These are phyloP conservation scores for Corythornis leucogaster DNA, from an alignment of 2,797 vertebrate genomes.

Conservation along the genomic window DNA sequence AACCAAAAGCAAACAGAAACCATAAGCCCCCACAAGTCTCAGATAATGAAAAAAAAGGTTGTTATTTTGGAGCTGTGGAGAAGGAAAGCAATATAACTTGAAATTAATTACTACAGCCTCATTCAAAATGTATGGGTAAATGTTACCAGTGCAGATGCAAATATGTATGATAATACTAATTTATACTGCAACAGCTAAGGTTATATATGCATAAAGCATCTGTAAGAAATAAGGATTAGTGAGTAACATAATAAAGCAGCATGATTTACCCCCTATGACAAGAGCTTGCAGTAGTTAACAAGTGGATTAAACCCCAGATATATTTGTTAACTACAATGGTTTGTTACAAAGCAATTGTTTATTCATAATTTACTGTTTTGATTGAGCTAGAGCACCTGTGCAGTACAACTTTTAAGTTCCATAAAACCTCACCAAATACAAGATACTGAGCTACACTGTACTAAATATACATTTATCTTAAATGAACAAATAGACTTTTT, in stretches of 20 bases:
- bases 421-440: not conserved
- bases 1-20: not conserved
- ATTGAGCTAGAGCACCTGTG: not conserved
- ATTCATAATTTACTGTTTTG: not conserved
- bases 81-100: not conserved
- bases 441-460: not conserved
- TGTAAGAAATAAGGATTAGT: slow-evolving; percentile 5
- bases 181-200: not conserved
- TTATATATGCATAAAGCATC: not conserved
- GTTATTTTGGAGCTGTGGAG: not conserved
- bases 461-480: not conserved
- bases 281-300: not conserved
- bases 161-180: not conserved
- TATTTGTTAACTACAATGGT: not conserved
- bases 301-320: not conserved
- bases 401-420: not conserved
- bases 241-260: not conserved
- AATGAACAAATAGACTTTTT: not conserved
- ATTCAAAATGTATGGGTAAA: slow-evolving; percentile 26
- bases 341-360: not conserved
- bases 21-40: not conserved
- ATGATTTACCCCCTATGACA: not conserved
- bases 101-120: slow-evolving; percentile 17
- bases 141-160: not conserved
- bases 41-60: not conserved